These are phyloP conservation scores for Ciconia boyciana DNA, from an alignment of 2,113 vertebrate genomes.

Conservation along the genomic window DNA sequence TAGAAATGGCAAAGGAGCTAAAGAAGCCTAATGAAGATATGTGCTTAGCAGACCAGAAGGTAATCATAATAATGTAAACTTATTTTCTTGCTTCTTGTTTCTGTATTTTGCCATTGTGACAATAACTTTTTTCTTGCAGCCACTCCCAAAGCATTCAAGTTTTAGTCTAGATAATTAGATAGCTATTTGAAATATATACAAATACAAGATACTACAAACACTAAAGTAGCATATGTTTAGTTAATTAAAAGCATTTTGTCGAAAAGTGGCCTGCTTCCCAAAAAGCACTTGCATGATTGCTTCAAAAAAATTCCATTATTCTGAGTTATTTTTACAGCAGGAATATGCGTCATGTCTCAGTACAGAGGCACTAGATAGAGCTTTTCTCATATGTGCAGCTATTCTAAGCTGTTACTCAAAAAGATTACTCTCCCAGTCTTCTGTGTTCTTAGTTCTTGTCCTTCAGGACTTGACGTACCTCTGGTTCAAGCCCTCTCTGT, in stretches of 20 bases:
- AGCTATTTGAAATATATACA: neutral
- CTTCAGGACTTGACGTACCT: neutral
- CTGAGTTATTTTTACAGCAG: neutral
- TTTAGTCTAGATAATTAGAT: neutral
- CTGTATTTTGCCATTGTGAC: neutral
- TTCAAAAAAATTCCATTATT: neutral
- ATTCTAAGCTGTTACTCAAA: neutral
- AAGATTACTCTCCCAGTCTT: neutral
- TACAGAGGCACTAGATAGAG: neutral
- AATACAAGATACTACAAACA: neutral
- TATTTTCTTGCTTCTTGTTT: neutral
- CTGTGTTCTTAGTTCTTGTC: neutral
- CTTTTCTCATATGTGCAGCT: neutral
- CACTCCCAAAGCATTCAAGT: neutral
- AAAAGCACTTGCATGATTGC: neutral
- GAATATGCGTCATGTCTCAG: neutral
- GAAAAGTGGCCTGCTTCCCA: neutral
- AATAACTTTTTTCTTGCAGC: neutral
- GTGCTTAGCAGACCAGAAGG: slow-evolving; percentile 95
- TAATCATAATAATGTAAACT: slow-evolving; percentile 51
- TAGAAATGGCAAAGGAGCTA: slow-evolving; percentile 92
- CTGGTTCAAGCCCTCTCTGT: neutral
- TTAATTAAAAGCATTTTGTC: neutral
- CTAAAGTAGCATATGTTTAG: neutral
- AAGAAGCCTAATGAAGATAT: slow-evolving; percentile 97